Base-by-base conservation (phyloP, 2,113 vertebrate genomes). In the Sebastes fasciatus region DNA sequence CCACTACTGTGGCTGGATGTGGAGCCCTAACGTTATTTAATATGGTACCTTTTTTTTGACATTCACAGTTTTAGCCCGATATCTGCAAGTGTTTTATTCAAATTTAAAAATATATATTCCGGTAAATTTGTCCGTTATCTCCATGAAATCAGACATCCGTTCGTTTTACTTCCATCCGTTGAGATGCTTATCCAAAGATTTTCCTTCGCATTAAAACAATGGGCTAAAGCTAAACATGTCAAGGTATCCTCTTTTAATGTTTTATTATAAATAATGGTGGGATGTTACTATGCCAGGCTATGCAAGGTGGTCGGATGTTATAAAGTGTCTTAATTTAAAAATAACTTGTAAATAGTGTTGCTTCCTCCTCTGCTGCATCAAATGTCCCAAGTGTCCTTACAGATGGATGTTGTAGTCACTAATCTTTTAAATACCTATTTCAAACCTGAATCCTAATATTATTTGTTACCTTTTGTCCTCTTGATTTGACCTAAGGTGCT, bases 321-420 rank as follows among this genome's bases (percentile, higher is more conserved):
- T 61, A 73, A 81, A 74, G 51, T 75, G 63, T 86, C 74, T 85
- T 85, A 84, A 89, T 84, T 88, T 78, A 83, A 74, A 48, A 78
- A 12, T 45, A 51, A 78, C n/a, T 77, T 66, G 80, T 88, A 52
- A 80, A 84, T 74, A 55, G 26, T 76, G 61, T 43, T 64, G 9
- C 68, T 72, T 60, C 68, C 7, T 82, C 58, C 21, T 78, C 17
- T 73, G 5, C 51, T 82, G 63, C 40, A 55, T 60, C 51, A 74
- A 71, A 57, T 63, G 13, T 78, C 21, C 5, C 2, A 63, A 78
- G 60, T 82, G 17, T 64, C 62, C 58, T 82, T 68, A 70, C 6
- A 45, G 34, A 23, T 43, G 9, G 8, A 13, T 66, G 51, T 64
- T 63, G 5, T 26, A 21, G 48, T 68, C 19, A 9, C 34, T 6